These are phyloP conservation scores for Pseudococcus viburni DNA, from an alignment of 2,888 invertebrate species.

Conservation along the genomic window DNA sequence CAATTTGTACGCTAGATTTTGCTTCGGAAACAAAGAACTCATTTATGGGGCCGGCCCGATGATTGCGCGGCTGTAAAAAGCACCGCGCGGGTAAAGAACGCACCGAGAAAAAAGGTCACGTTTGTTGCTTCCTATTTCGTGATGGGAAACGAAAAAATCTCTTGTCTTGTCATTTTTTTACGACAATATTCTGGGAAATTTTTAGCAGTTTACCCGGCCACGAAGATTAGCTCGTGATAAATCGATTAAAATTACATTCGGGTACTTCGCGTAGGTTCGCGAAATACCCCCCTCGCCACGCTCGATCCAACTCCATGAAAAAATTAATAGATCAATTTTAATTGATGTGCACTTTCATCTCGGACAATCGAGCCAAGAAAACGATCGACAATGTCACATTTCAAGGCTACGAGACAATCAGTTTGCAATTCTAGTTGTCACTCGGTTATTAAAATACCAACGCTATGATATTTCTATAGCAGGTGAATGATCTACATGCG, in stretches of 20 bases:
- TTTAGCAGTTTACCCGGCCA: background rate
- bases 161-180: constrained; percentile 53
- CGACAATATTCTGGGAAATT: constrained; percentile 53
- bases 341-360: constrained; percentile 13
- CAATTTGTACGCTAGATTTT: constrained; percentile 54
- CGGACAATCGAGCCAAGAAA: background rate
- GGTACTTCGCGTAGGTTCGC: no score
- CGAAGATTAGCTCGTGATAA: constrained; percentile 9
- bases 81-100: background rate
- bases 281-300: background rate
- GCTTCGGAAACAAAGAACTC: constrained; percentile 52
- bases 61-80: constrained; percentile 40
- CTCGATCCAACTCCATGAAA: background rate
- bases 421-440: constrained; percentile 29
- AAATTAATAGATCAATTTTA: constrained; percentile 10
- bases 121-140: constrained; percentile 61
- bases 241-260: constrained; percentile 50
- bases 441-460: constrained; percentile 48
- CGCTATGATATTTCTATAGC: background rate
- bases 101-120: constrained; percentile 41
- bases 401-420: constrained; percentile 1
- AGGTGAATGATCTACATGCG: constrained; percentile 24
- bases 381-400: constrained; percentile 15
- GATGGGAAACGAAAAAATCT: constrained; percentile 58
- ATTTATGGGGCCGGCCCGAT: constrained; percentile 36